phyloP scores from a whole-genome alignment of 2,113 vertebrate genomes.

The Nematolebias whitei region DNA sequence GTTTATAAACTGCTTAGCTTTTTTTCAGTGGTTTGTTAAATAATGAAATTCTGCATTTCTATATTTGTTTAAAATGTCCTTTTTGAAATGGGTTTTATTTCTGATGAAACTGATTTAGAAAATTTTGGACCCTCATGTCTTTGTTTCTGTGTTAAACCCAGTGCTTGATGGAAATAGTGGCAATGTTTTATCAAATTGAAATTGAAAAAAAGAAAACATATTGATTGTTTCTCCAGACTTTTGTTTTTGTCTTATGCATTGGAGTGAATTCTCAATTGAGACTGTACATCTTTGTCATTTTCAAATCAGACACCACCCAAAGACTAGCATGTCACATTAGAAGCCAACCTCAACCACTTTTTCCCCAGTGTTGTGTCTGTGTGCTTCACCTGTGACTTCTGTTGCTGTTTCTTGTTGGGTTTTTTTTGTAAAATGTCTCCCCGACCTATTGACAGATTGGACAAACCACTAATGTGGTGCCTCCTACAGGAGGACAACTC shows the following conservation, averaged over 20 bases:
- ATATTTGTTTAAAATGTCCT: slow-evolving; percentile 60
- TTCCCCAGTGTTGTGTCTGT: slow-evolving; percentile 55
- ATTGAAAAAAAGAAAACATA: slow-evolving; percentile 19
- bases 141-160: slow-evolving; percentile 36
- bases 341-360: slow-evolving; percentile 41
- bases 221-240: slow-evolving; percentile 34
- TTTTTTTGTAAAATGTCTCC: slow-evolving; percentile 41
- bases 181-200: slow-evolving; percentile 41
- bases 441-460: slow-evolving; percentile 33
- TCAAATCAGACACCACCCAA: slow-evolving; percentile 40
- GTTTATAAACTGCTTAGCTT: slow-evolving; percentile 63
- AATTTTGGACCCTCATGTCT: slow-evolving; percentile 25
- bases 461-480: slow-evolving; percentile 46
- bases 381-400: slow-evolving; percentile 53
- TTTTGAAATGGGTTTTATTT: slow-evolving; percentile 57
- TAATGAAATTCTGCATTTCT: slow-evolving; percentile 61
- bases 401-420: slow-evolving; percentile 29
- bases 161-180: slow-evolving; percentile 44
- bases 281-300: slow-evolving; percentile 34
- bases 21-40: slow-evolving; percentile 62
- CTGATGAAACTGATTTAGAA: slow-evolving; percentile 35
- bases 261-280: slow-evolving; percentile 35
- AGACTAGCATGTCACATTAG: slow-evolving; percentile 54
- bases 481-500: slow-evolving; percentile 41
- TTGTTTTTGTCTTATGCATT: slow-evolving; percentile 37